Conservation (phyloP, 2,888 invertebrate genomes). For the Macrophya alboannulata region DNA sequence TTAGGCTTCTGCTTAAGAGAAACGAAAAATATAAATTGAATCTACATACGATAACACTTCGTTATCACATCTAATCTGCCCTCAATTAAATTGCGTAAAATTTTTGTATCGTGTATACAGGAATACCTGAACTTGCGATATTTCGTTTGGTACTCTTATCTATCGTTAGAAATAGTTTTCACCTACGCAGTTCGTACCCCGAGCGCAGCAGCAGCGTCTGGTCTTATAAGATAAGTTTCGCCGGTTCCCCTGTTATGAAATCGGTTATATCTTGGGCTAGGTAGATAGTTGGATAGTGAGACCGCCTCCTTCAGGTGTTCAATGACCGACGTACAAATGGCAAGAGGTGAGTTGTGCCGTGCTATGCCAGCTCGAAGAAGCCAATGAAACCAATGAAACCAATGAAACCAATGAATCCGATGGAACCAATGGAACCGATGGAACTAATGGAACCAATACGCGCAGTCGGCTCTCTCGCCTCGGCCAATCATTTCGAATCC, state of each 20-base stretch:
- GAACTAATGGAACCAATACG: slow-evolving; percentile 79
- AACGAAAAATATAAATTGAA: not conserved
- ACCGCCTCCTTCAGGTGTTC: slow-evolving; percentile 19
- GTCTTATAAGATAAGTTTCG: slow-evolving; percentile 21
- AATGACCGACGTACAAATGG: slow-evolving; percentile 23
- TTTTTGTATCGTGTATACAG: not conserved
- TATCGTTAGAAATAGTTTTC: not conserved
- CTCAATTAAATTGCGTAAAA: not conserved
- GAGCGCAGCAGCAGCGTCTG: not conserved
- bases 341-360: slow-evolving; percentile 21
- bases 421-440: slow-evolving; percentile 59
- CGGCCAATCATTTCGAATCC: slow-evolving; percentile 79
- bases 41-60: not conserved
- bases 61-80: not conserved
- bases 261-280: slow-evolving; percentile 1
- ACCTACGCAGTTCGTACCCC: slow-evolving; percentile 35
- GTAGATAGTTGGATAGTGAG: not conserved
- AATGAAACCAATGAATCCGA: slow-evolving; percentile 55
- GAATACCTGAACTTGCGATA: not conserved
- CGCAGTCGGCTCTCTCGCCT: slow-evolving; percentile 77
- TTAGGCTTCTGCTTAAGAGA: not conserved
- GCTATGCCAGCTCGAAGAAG: not conserved
- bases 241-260: not conserved
- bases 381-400: slow-evolving; percentile 46
- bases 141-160: slow-evolving; percentile 1